Percentiles rank a stretch among this genome's conserved stretches.
These are phyloP conservation scores for Euthynnus affinis DNA, from an alignment of 2,797 vertebrate genomes.

Conservation along the genomic window DNA sequence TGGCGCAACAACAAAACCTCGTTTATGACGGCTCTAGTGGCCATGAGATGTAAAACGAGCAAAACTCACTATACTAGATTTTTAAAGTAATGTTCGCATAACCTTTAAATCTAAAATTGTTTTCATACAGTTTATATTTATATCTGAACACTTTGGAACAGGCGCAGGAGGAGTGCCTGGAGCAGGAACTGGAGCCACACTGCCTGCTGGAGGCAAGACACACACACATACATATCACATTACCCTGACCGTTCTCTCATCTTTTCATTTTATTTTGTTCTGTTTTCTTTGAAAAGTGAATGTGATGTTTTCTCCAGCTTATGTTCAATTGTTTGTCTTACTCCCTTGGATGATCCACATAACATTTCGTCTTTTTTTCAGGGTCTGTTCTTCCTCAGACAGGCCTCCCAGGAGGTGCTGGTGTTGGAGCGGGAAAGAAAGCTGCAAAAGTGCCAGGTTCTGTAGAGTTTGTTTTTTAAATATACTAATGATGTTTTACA, in stretches of 20 bases:
- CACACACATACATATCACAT: slow-evolving; percentile 18
- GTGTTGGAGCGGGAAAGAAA: slow-evolving; percentile 84
- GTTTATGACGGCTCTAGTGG: slow-evolving; percentile 51
- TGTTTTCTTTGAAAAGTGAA: neutral
- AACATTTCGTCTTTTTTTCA: slow-evolving; percentile 66
- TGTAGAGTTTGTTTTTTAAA: slow-evolving; percentile 15
- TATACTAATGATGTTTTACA: neutral
- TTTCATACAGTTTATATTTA: slow-evolving; percentile 5
- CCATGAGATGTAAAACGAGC: neutral
- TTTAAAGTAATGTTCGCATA: slow-evolving; percentile 4
- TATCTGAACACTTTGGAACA: slow-evolving; percentile 41
- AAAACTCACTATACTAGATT: neutral
- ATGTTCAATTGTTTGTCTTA: slow-evolving; percentile 33
- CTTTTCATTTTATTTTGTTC: neutral
- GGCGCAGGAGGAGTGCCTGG: slow-evolving; percentile 68
- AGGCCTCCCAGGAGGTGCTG: slow-evolving; percentile 87
- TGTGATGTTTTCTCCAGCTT: neutral
- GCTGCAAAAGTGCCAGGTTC: slow-evolving; percentile 91
- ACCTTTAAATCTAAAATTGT: slow-evolving; percentile 3
- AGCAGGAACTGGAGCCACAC: slow-evolving; percentile 68
- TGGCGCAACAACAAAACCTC: slow-evolving; percentile 18
- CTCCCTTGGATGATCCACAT: slow-evolving; percentile 22
- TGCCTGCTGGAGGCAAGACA: slow-evolving; percentile 75
- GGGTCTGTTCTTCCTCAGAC: slow-evolving; percentile 90
- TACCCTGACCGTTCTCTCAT: neutral